Base-by-base conservation (phyloP, 1,140 invertebrate genomes). In the Vanessa atalanta region DNA sequence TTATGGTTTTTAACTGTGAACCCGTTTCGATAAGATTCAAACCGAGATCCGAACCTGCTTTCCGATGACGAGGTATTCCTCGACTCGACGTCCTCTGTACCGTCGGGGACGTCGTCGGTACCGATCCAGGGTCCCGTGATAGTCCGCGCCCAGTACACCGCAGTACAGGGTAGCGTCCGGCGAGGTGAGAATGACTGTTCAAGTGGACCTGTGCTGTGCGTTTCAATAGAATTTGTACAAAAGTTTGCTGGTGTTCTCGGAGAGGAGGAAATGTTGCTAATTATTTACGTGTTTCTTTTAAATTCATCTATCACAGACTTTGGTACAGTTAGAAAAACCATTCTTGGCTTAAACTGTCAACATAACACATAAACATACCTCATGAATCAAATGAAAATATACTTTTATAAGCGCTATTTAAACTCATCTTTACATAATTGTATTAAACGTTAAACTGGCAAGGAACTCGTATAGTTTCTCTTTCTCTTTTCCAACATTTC, bases 21-120 rank as follows among this genome's bases (percentile, higher is more conserved):
- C 1, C 14, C 15, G 14, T 61, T 16, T 20, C 23, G 31, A 43
- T n/a, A 73, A 74, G 66, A 74, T 69, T 69, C 70, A 1, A 48
- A 61, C 53, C 74, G 79, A 31, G 87, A 88, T 60, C 85, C 84
- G 70, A 86, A 88, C 81, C 80, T 85, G 69, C 79, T 89, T 37
- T 89, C 88, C 6, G 86, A 89, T 60, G 86, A 88, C 68, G 86
- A 88, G 72, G 88, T 87, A 11, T 90, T 90, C 82, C 64, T 84
- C 69, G 84, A 87, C n/a, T 86, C 85, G 0, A 72, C 77, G 26
- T 83, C 81, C 23, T 83, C 87, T 12, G 68, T 79, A 50, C 76
- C 81, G 48, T 78, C 83, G 6, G 72, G 65, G 6, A 75, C 78
- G 12, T 80, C 81, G 43, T 82, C 86, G 11, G 64, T 76, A 61